Base-by-base conservation (phyloP, 2,888 invertebrate species). In the Yponomeuta sedellus region DNA sequence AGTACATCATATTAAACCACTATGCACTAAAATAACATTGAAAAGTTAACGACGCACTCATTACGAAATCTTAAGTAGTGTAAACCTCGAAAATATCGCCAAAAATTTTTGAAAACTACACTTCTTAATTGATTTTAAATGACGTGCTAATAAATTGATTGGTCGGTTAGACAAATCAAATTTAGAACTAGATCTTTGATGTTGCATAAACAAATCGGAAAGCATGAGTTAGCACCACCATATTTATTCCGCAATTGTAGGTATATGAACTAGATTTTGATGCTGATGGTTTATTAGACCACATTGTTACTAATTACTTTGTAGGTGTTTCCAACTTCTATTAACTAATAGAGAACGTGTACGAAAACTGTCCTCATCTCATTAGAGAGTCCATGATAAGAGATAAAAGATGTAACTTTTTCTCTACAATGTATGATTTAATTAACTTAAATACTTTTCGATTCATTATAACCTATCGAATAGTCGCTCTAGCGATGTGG, bases 231-330 rank as follows among this genome's bases (percentile, higher is more conserved):
- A 44, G 44, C 44, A 12, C 44, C 19, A 8, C 58, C 2, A 28
- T 61, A 28, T 39, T 61, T 28, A 12, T 61, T 61, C 61, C 61
- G 61, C 28, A n/a, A 61, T n/a, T n/a, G 28, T n/a, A n/a, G n/a
- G n/a, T 61, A 5, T 28, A 8, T 61, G 39, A 28, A 61, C 61
- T 61, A 61, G 61, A 34, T 61, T 19, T 61, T 25, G 5, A 25
- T 16, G 34, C 16, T n/a, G 34, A 61, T 61, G 25, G 25, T 5
- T n/a, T 61, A 22, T 25, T 61, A 61, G 25, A 61, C 61, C 16
- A n/a, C 61, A 34, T 61, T 28, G 25, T 25, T 25, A 2, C 5
- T 12, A 5, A 34, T 61, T 19, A 22, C 28, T 61, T 61, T 25
- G 25, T 25, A 61, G 12, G 25, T 34, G 25, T 61, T 28, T 28